Percentiles rank a stretch among this genome's conserved stretches.
Evolutionary conservation across 2,113 vertebrate genomes (phyloP).

Genomic region (Bothrops jararaca): DNA sequence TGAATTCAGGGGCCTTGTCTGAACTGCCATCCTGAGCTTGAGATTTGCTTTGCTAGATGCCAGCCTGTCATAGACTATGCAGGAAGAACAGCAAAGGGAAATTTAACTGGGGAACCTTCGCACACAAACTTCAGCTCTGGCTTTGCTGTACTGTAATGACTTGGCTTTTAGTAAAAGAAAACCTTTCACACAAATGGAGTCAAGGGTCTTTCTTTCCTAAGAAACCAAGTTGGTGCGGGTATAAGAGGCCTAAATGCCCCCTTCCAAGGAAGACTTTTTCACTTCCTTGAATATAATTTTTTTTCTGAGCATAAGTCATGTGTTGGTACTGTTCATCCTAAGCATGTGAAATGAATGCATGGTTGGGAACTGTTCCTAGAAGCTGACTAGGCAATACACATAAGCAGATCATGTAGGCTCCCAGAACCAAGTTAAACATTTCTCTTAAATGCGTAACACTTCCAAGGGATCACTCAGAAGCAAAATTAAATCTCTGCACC

Average conservation of each 20-base stretch:
- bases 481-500: neutral
- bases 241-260: neutral
- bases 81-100: too few relatives aligned
- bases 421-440: neutral
- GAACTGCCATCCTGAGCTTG: too few relatives aligned
- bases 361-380: neutral
- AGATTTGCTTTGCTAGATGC: too few relatives aligned
- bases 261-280: neutral
- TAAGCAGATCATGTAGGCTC: neutral
- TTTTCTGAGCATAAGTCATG: neutral
- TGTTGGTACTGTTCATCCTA: neutral
- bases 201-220: too few relatives aligned
- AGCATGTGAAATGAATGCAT: neutral
- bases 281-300: neutral
- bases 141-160: too few relatives aligned
- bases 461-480: neutral
- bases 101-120: too few relatives aligned
- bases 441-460: neutral
- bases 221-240: too few relatives aligned
- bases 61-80: too few relatives aligned
- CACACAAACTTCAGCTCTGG: too few relatives aligned
- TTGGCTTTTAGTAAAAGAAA: too few relatives aligned
- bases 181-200: too few relatives aligned
- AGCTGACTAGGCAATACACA: neutral
- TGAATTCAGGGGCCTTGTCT: neutral